These are phyloP conservation scores for Sylvicola fuscatus DNA, from an alignment of 2,888 invertebrate genomes.

Conservation along the genomic window DNA sequence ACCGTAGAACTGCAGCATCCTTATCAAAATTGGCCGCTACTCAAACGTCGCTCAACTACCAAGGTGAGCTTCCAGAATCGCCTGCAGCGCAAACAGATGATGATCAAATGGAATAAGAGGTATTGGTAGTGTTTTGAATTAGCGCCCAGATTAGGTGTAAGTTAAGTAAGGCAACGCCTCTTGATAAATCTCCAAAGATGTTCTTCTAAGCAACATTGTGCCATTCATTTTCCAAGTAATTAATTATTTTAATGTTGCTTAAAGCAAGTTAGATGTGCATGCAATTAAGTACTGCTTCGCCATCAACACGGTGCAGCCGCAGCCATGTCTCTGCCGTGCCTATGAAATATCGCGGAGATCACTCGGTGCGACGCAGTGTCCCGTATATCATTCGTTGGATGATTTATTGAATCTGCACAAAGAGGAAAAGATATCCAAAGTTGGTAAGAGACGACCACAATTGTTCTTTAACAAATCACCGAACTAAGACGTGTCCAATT, in stretches of 20 bases:
- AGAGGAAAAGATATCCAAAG: not conserved
- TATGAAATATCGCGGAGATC: conserved; percentile 4
- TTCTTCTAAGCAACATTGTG: not conserved
- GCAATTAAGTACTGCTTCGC: conserved; percentile 24
- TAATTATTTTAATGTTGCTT: conserved; percentile 1
- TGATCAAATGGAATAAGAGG: conserved; percentile 24
- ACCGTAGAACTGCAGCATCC: conserved; percentile 20
- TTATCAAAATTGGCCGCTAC: conserved; percentile 19
- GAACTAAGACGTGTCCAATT: too few relatives aligned
- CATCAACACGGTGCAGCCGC: conserved; percentile 13
- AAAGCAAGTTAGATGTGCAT: conserved; percentile 22
- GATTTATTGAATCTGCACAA: too few relatives aligned
- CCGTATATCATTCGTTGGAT: too few relatives aligned
- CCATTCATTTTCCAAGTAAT: too few relatives aligned
- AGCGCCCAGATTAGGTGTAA: too few relatives aligned
- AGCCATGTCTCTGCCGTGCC: conserved; percentile 14
- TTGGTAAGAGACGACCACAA: conserved; percentile 1
- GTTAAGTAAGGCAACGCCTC: too few relatives aligned
- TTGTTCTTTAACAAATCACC: not conserved
- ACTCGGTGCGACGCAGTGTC: too few relatives aligned
- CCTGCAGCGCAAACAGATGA: conserved; percentile 23
- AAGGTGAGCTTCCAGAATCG: conserved; percentile 22
- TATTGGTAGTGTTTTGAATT: conserved; percentile 5
- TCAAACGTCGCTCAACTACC: conserved; percentile 21
- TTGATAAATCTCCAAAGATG: not conserved